These are phyloP conservation scores for Emydura subglobosa DNA, from an alignment of 2,113 vertebrate species.

Conservation along the genomic window DNA sequence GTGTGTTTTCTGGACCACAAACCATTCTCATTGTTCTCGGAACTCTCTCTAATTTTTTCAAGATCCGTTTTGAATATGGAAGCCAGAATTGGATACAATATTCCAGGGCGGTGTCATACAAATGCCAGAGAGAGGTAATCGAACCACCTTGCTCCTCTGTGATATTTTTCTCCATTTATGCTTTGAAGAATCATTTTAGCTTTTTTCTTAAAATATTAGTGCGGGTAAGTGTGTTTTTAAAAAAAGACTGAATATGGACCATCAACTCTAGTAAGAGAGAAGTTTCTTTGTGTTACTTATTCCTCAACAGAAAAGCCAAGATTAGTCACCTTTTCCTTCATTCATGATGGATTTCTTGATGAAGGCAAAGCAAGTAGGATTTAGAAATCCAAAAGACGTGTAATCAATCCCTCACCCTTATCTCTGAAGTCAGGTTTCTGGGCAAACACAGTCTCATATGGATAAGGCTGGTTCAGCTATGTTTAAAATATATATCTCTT, in stretches of 20 bases:
- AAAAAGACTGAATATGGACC: not conserved
- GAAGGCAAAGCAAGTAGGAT: not conserved
- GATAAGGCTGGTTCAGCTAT: not conserved
- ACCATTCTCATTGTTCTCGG: not conserved
- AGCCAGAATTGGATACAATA: not conserved
- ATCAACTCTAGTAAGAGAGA: not conserved
- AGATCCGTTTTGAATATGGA: not conserved
- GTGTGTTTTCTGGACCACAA: not conserved
- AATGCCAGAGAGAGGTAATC: not conserved
- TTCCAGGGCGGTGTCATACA: not conserved
- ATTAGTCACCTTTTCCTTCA: slow-evolving; percentile 13
- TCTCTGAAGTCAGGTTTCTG: not conserved
- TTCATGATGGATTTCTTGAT: not conserved
- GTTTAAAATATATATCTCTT: not conserved
- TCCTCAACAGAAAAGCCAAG: not conserved
- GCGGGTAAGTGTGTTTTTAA: not conserved
- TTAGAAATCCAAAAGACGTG: slow-evolving; percentile 11
- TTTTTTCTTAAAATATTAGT: not conserved
- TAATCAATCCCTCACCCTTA: slow-evolving; percentile 21
- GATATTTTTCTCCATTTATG: not conserved
- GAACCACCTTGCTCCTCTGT: not conserved
- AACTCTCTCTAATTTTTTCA: not conserved
- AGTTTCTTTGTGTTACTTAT: slow-evolving; percentile 3
- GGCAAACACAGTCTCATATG: not conserved
- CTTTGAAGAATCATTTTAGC: not conserved